Evolutionary conservation across 2,113 vertebrate species (phyloP).

Genomic region (Phodopus roborovskii): DNA sequence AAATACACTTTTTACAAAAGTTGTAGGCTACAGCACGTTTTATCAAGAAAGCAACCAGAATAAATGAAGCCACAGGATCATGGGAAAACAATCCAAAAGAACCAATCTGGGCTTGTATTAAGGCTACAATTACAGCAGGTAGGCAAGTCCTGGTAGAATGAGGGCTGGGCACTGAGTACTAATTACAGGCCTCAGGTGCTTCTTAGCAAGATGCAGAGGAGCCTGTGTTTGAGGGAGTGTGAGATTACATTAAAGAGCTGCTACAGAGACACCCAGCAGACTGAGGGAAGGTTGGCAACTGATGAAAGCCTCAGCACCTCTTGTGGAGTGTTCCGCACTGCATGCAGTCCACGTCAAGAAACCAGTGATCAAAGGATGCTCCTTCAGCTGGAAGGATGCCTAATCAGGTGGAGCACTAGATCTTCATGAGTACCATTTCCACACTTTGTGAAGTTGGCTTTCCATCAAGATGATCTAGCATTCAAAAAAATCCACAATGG

Average conservation of each 20-base stretch:
- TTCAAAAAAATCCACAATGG: background rate
- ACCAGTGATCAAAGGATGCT: background rate
- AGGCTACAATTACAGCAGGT: conserved; percentile 44
- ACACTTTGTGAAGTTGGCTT: background rate
- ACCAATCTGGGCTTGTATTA: conserved; percentile 39
- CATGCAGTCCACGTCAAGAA: conserved; percentile 20
- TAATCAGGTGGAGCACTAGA: background rate
- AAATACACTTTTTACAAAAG: conserved; percentile 60
- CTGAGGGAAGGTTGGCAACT: background rate
- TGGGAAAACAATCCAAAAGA: conserved; percentile 52
- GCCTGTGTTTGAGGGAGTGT: background rate
- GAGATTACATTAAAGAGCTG: conserved; percentile 5
- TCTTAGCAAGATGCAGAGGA: conserved; percentile 30
- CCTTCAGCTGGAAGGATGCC: background rate
- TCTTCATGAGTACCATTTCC: background rate
- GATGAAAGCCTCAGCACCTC: conserved; percentile 20
- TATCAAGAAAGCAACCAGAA: conserved; percentile 49
- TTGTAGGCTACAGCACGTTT: conserved; percentile 35
- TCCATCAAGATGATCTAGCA: background rate
- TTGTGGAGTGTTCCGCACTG: background rate
- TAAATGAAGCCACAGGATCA: conserved; percentile 54
- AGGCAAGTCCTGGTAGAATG: conserved; percentile 46
- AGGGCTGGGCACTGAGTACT: conserved; percentile 24
- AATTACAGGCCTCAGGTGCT: conserved; percentile 48
- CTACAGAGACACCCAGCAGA: background rate